A percentile compares a stretch with the other conserved stretches of the same genome.
Conservation (phyloP, 2,797 vertebrate genomes). For the Thaleichthys pacificus region DNA sequence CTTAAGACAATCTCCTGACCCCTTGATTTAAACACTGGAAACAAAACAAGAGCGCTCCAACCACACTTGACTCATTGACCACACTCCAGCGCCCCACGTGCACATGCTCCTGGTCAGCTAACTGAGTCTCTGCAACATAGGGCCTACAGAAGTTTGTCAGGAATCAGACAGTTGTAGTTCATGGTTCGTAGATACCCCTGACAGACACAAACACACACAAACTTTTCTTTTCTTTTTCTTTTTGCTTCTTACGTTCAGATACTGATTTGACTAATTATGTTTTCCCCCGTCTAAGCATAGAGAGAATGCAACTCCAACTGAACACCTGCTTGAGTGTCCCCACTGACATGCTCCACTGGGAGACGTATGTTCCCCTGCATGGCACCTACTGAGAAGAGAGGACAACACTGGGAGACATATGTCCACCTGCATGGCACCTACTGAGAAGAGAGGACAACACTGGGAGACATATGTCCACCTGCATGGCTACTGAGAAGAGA, state of each 20-base stretch:
- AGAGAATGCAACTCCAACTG: slow-evolving; percentile 24
- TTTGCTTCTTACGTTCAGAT: slow-evolving; percentile 27
- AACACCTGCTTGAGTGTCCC: slow-evolving; percentile 10
- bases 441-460: background rate
- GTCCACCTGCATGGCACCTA: background rate
- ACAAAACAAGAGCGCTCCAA: background rate
- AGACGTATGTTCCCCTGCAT: background rate
- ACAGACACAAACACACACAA: background rate
- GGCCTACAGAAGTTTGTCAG: background rate
- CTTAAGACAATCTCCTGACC: background rate
- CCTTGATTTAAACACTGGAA: background rate
- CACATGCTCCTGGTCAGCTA: too few relatives aligned
- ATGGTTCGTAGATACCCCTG: too few relatives aligned
- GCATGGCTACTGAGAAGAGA: background rate
- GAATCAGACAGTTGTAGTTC: too few relatives aligned
- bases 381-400: background rate
- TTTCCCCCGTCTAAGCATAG: slow-evolving; percentile 33
- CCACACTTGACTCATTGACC: background rate
- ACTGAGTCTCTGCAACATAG: background rate
- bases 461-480: slow-evolving; percentile 10
- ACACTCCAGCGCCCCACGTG: too few relatives aligned
- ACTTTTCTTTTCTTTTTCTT: slow-evolving; percentile 14
- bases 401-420: slow-evolving; percentile 5
- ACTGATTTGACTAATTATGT: slow-evolving; percentile 50
- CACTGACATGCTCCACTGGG: slow-evolving; percentile 5